These are phyloP conservation scores for Tetramorium alpestre DNA, from an alignment of 1,140 invertebrate genomes.

Conservation along the genomic window DNA sequence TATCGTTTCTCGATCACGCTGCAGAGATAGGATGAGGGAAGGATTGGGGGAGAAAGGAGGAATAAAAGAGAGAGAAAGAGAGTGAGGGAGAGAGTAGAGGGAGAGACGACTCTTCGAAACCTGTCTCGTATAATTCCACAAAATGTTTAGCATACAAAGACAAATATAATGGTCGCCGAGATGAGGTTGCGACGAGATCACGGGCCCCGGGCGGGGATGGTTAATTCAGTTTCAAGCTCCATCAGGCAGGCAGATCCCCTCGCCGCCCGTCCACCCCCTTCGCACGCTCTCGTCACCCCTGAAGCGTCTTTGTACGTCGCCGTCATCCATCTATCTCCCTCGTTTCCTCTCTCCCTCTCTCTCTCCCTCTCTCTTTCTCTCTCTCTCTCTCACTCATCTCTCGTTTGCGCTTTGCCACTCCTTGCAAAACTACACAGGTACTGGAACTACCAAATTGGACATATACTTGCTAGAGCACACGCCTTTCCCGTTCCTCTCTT, in stretches of 20 bases:
- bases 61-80: not conserved
- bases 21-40: constrained; percentile 20
- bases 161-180: constrained; percentile 82
- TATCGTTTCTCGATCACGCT: constrained; percentile 60
- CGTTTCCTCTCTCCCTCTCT: not conserved
- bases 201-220: constrained; percentile 76
- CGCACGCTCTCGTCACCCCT: constrained; percentile 57
- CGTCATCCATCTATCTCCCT: constrained; percentile 56
- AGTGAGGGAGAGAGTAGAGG: constrained; percentile 11
- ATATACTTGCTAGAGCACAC: constrained; percentile 21
- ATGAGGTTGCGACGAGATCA: constrained; percentile 81
- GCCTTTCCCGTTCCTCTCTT: not conserved
- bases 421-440: constrained; percentile 46
- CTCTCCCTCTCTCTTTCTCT: not conserved
- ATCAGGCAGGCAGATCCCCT: constrained; percentile 79
- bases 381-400: not conserved
- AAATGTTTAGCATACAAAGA: constrained; percentile 84
- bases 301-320: constrained; percentile 71
- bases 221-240: constrained; percentile 83
- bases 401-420: constrained; percentile 34
- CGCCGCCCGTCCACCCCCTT: constrained; percentile 60
- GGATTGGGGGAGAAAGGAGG: constrained; percentile 1
- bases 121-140: constrained; percentile 78
- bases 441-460: constrained; percentile 50
- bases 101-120: constrained; percentile 67